Evolutionary conservation across 2,797 vertebrate genomes (phyloP).

Genomic region (Rhynchonycteris naso): DNA sequence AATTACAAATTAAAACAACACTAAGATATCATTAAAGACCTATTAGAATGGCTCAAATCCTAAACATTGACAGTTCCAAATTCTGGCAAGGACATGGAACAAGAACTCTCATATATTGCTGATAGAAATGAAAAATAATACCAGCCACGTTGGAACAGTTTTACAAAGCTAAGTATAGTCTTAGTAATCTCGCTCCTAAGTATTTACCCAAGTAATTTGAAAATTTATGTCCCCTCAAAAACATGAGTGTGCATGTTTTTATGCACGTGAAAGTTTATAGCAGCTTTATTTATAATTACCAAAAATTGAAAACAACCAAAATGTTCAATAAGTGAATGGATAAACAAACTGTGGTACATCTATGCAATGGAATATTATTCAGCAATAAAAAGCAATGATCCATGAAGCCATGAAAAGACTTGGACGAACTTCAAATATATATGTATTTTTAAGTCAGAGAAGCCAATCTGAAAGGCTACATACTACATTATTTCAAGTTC

Average conservation of each 20-base stretch:
- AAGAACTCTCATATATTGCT: not conserved
- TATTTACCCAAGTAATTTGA: constrained; percentile 1
- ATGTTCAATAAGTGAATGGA: too few relatives aligned
- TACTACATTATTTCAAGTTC: not conserved
- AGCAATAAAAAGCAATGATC: not conserved
- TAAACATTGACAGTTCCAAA: not conserved
- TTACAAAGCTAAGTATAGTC: not conserved
- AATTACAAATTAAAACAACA: not conserved
- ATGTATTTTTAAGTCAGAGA: not conserved
- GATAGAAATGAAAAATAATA: not conserved
- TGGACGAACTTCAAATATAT: not conserved
- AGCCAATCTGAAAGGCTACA: not conserved
- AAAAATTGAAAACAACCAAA: too few relatives aligned
- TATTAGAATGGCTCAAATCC: not conserved
- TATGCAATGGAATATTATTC: too few relatives aligned
- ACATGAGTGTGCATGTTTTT: too few relatives aligned
- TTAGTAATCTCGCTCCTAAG: not conserved
- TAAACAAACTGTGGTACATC: too few relatives aligned
- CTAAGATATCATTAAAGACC: not conserved
- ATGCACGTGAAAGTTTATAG: not conserved
- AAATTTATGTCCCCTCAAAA: not conserved
- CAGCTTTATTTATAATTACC: too few relatives aligned
- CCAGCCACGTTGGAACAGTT: not conserved
- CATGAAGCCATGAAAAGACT: not conserved
- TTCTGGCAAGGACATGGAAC: not conserved